Evolutionary conservation across 1,140 invertebrate genomes (phyloP).

Genomic region (Drosophila simulans): DNA sequence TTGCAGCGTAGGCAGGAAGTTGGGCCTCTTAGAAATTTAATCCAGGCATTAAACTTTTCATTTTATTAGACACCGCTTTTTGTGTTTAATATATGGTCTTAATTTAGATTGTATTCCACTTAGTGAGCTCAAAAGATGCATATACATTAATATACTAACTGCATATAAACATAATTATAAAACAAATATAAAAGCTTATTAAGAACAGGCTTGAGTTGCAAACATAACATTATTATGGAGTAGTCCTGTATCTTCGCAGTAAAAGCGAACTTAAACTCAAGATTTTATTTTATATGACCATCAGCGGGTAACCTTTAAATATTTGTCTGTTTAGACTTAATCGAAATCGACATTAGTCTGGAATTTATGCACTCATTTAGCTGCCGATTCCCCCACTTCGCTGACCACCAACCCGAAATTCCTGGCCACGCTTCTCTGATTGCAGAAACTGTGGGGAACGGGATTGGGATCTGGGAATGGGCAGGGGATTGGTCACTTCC

Average conservation of each 20-base stretch:
- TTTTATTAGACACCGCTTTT: neutral
- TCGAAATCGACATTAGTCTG: conserved; percentile 34
- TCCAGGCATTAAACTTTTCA: neutral
- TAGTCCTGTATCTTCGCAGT: too few species aligned
- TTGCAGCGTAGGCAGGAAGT: conserved; percentile 4
- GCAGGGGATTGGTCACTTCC: conserved; percentile 33
- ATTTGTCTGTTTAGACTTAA: conserved; percentile 27
- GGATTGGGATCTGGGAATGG: neutral
- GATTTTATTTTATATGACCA: neutral
- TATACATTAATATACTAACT: too few species aligned
- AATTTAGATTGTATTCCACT: neutral
- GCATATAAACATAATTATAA: too few species aligned
- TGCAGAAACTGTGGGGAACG: neutral
- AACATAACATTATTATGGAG: too few species aligned
- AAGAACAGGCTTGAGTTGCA: too few species aligned
- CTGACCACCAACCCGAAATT: conserved; percentile 7
- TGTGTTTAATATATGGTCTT: neutral
- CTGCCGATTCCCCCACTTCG: conserved; percentile 12
- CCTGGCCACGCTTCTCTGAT: conserved; percentile 25
- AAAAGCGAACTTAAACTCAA: too few species aligned
- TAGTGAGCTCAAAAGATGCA: neutral
- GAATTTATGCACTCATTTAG: conserved; percentile 41
- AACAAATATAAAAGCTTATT: too few species aligned
- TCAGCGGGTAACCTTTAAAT: conserved; percentile 15
- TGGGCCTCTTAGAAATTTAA: conserved; percentile 2